Evolutionary conservation across 2,113 vertebrate genomes (phyloP), one percentile per base, ranked within the genome.

Genomic region (Steatornis caripensis): DNA sequence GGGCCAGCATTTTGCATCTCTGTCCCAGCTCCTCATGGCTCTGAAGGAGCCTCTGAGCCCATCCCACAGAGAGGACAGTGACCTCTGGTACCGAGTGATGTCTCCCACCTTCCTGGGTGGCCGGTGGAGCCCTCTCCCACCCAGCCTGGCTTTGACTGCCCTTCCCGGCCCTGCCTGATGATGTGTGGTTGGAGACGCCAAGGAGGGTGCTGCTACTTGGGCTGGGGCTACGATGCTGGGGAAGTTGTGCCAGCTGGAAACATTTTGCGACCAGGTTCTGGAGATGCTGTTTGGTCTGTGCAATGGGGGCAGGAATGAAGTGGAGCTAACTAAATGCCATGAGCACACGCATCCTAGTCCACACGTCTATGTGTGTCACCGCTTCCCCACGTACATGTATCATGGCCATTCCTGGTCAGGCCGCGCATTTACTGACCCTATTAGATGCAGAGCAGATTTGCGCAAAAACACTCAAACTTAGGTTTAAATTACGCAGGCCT

Each of bases 61-160:
- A 12, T 82, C 48, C 48, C 48, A 34, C 36, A 30, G 78, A 91
- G 61, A 75, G 43, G 66, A 93, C 30, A 64, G 70, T 72, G 85
- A 83, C 71, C 61, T 41, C 57, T 1, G 0, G 53, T 57, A 83
- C 0, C 90, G 74, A 96, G 66, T 84, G 90, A 94, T 2, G 5
- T 87, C 48, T 93, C 75, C 57, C 39, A 76, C 45, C 88, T 68
- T 87, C 92, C 78, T 95, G 88, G 95, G 92, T 92, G 94, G 90
- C 75, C 96, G 53, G 30, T 17, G 53, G 39, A 95, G 30, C 54
- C 34, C 66, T n/a, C 68, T 71, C 45, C 48, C 77, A 65, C 22
- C 45, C 70, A 68, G 88, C 22, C 41, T 83, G 85, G 54, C 66
- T 90, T 87, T 94, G 75, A 49, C 23, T 41, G 32, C 21, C 29